Evolutionary conservation across 1,140 invertebrate genomes (phyloP).

Genomic region (Drosophila leontia): DNA sequence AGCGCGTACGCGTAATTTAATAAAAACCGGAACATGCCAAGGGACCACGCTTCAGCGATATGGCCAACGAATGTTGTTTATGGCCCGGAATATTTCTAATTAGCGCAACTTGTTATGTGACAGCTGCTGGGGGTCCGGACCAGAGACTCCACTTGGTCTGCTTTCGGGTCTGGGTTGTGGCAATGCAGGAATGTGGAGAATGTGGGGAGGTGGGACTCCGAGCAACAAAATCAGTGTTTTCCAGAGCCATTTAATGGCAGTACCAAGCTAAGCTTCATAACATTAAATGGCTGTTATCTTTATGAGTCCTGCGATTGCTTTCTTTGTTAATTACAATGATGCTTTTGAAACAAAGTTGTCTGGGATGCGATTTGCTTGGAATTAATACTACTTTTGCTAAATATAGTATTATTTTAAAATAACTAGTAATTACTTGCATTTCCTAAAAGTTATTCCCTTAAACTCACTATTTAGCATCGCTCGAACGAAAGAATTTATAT

Average conservation of each 20-base stretch:
- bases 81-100: conserved; percentile 77
- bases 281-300: conserved; percentile 33
- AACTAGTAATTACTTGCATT: too few species aligned
- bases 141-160: conserved; percentile 6
- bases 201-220: not conserved
- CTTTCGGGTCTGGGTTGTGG: conserved; percentile 2
- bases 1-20: conserved; percentile 67
- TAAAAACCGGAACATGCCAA: conserved; percentile 48
- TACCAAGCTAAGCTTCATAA: conserved; percentile 22
- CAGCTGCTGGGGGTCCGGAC: conserved; percentile 46
- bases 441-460: not conserved
- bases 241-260: conserved; percentile 15
- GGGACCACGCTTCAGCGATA: conserved; percentile 9
- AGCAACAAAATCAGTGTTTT: conserved; percentile 19
- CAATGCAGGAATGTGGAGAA: not conserved
- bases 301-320: conserved; percentile 37
- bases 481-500: too few species aligned
- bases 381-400: not conserved
- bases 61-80: conserved; percentile 75
- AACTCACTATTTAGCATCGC: not conserved
- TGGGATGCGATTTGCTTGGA: not conserved
- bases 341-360: conserved; percentile 25
- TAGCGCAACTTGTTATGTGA: conserved; percentile 54
- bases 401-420: too few species aligned
- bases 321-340: conserved; percentile 57